A percentile compares a stretch with the other conserved stretches of the same genome.
Conservation (phyloP, 2,888 invertebrate species). For the Ormyrus labotus region DNA sequence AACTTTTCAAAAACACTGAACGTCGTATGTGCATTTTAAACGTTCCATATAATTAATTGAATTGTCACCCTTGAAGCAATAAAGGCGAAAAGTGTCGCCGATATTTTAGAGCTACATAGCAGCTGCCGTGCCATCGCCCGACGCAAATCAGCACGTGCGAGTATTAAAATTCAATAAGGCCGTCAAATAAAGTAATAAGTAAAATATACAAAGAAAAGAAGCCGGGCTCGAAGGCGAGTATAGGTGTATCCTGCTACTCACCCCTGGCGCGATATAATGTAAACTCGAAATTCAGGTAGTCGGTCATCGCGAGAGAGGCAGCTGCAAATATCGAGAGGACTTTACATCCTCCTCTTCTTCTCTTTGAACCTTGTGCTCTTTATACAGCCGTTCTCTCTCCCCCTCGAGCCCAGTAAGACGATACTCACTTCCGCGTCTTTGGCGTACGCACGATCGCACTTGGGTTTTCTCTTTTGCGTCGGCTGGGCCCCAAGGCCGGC, state of each 20-base stretch:
- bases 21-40: no score
- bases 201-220: not conserved
- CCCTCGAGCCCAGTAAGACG: slow-evolving; percentile 59
- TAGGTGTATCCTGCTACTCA: not conserved
- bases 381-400: no score
- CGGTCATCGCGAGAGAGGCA: slow-evolving; percentile 59
- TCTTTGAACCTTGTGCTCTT: no score
- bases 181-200: slow-evolving; percentile 9
- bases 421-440: slow-evolving; percentile 65
- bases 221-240: not conserved
- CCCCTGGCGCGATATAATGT: not conserved
- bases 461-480: slow-evolving; percentile 29
- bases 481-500: slow-evolving; percentile 39
- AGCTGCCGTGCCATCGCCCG: no score
- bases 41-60: no score
- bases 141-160: not conserved
- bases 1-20: no score
- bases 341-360: slow-evolving; percentile 42
- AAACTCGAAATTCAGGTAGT: slow-evolving; percentile 61
- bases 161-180: slow-evolving; percentile 16
- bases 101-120: not conserved
- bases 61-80: no score
- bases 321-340: slow-evolving; percentile 63
- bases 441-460: slow-evolving; percentile 56
- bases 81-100: not conserved